Evolutionary conservation across 2,888 invertebrate species (phyloP).

Genomic region (Unio pictorum): DNA sequence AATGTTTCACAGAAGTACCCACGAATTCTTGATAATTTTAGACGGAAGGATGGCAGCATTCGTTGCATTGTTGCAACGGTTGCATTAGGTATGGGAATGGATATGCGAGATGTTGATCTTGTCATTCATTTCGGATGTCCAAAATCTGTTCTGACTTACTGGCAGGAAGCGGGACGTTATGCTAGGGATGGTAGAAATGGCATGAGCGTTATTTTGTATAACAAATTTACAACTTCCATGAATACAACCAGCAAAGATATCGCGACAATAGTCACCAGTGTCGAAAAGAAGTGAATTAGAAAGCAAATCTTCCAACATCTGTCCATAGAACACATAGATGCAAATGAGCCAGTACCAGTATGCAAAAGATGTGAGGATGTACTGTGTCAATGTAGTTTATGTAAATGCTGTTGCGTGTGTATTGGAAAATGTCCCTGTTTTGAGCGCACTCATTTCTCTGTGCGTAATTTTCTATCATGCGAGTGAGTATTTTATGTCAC

Average conservation of each 20-base stretch:
- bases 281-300: constrained; percentile 8
- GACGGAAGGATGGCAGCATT: constrained; percentile 11
- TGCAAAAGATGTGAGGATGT: no score
- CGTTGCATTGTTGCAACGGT: constrained; percentile 24
- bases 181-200: constrained; percentile 20
- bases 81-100: constrained; percentile 30
- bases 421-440: no score
- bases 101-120: constrained; percentile 21
- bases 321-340: background rate
- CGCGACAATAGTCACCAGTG: constrained; percentile 5
- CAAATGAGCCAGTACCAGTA: no score
- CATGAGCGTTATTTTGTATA: constrained; percentile 8
- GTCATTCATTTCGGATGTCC: constrained; percentile 22
- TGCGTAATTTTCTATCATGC: no score
- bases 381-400: no score
- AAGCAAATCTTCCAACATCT: constrained; percentile 8
- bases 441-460: no score
- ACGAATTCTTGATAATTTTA: constrained; percentile 18
- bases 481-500: no score
- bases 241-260: constrained; percentile 21
- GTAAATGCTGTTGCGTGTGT: no score
- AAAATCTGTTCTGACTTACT: constrained; percentile 23
- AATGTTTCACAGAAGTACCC: constrained; percentile 32
- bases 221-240: constrained; percentile 15
- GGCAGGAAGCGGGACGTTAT: constrained; percentile 29